Evolutionary conservation across 2,888 invertebrate genomes (phyloP).

Genomic region (Buathra laborator): DNA sequence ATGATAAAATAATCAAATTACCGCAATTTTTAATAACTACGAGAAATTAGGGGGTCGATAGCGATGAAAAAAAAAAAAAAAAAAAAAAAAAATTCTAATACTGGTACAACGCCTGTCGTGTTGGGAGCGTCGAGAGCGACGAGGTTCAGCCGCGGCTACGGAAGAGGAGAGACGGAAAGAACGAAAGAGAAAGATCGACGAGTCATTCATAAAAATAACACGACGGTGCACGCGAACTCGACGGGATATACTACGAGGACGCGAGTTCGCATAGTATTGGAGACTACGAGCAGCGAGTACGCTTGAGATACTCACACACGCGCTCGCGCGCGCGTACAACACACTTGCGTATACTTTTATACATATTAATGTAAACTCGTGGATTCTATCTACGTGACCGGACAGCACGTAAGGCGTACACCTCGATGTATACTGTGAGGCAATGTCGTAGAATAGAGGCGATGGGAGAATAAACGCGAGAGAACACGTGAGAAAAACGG

Average conservation of each 20-base stretch:
- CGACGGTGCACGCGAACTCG: slow-evolving; percentile 69
- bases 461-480: background rate
- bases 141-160: background rate
- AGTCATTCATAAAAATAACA: slow-evolving; percentile 84
- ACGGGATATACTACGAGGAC: slow-evolving; percentile 60
- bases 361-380: slow-evolving; percentile 49
- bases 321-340: background rate
- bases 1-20: background rate
- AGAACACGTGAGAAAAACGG: slow-evolving; percentile 14
- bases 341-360: background rate
- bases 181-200: slow-evolving; percentile 66
- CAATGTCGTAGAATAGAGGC: background rate
- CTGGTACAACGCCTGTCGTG: background rate
- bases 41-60: background rate
- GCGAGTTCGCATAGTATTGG: slow-evolving; percentile 12
- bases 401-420: slow-evolving; percentile 66
- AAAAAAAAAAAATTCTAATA: slow-evolving; percentile 1
- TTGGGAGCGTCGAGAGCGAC: background rate
- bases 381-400: slow-evolving; percentile 64
- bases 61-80: background rate
- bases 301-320: slow-evolving; percentile 19
- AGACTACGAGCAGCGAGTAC: slow-evolving; percentile 9
- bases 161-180: slow-evolving; percentile 53
- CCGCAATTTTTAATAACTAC: background rate
- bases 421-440: slow-evolving; percentile 19